Base-by-base conservation (phyloP, 2,888 invertebrate species). In the Brachylomia viminalis region DNA sequence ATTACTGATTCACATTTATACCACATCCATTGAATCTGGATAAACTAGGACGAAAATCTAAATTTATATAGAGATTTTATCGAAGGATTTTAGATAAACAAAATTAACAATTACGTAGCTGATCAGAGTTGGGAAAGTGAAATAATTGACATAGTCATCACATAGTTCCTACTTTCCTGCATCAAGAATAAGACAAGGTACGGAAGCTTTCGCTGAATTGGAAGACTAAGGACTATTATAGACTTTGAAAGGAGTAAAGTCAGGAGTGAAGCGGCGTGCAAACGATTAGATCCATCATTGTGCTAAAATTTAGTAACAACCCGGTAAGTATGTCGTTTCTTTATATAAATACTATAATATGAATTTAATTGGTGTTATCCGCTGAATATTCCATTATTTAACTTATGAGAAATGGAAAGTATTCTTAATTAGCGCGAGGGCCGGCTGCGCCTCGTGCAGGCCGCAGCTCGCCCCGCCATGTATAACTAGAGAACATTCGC, bases 101-200 rank as follows among this genome's bases (percentile, higher is more conserved):
- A 87, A 91, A 91, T 81, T 72, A 86, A 87, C 56, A 87, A 81
- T 85, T 85, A 92, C 90, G 88, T 89, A 93, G 93, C 91, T 90
- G 92, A 92, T 91, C 90, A 91, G 92, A 92, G 91, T 92, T 92
- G 94, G 92, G 93, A 93, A 93, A 92, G 94, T 93, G 95, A 95
- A 95, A 95, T 96, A 96, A 96, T 96, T 96, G 96, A 96, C 96
- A 96, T 93, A 94, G 95, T 96, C 93, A 96, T 96, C 96, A 96
- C 96, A 96, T 95, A 95, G 95, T 95, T 95, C 88, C 93, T 96
- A 95, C 91, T 88, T 93, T 95, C 94, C 94, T 94, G 95, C 94
- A 92, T 93, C 91, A 92, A 94, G 91, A 93, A 90, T 94, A 92
- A 93, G 92, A 92, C 91, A 92, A 91, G 91, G 90, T 93, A 91